phyloP scores from a whole-genome alignment of 2,113 vertebrate species.

The Sorex araneus region DNA sequence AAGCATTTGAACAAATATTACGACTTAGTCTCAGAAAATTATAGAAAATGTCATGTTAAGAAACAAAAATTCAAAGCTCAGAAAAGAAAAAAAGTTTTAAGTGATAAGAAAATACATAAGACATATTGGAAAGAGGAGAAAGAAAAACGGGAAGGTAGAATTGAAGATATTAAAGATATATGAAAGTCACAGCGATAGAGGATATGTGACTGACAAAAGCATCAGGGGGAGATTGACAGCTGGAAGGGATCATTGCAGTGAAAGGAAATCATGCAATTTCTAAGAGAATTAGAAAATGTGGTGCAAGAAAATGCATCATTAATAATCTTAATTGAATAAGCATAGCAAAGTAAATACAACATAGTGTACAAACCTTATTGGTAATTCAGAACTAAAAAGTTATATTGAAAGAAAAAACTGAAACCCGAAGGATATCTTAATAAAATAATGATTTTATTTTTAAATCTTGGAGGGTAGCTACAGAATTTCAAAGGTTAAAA shows the following conservation, averaged over 20 bases:
- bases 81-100: background rate
- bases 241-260: background rate
- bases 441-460: background rate
- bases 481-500: background rate
- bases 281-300: background rate
- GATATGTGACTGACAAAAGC: background rate
- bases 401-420: no score
- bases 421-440: background rate
- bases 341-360: background rate
- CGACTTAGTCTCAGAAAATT: background rate
- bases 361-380: background rate
- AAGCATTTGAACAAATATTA: background rate
- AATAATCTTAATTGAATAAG: background rate
- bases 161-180: background rate
- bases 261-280: background rate
- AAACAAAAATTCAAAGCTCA: constrained; percentile 18
- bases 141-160: background rate
- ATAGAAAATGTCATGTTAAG: constrained; percentile 1
- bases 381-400: no score
- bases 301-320: background rate
- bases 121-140: background rate
- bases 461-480: background rate
- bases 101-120: background rate
- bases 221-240: background rate
- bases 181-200: background rate